These are phyloP conservation scores for Tachycineta bicolor DNA, from an alignment of 2,113 vertebrate genomes.

Conservation along the genomic window DNA sequence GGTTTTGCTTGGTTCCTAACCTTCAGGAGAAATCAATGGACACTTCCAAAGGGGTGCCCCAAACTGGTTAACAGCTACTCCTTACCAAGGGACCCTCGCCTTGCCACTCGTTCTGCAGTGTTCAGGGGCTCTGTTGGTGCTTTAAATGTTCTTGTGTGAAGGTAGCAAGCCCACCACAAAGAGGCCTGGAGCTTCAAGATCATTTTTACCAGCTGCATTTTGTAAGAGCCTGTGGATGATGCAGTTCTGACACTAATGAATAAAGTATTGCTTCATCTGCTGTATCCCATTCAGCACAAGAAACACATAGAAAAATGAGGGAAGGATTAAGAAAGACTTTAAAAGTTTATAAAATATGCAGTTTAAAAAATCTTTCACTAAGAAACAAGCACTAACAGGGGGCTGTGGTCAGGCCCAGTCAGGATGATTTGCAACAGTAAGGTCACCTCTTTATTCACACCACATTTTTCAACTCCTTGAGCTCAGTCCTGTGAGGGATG, in stretches of 20 bases:
- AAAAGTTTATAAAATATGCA: not conserved
- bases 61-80: not conserved
- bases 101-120: fast-evolving
- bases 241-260: constrained; percentile 30
- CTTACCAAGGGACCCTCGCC: not conserved
- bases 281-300: not conserved
- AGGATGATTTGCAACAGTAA: not conserved
- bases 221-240: not conserved
- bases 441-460: not conserved
- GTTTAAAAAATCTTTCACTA: not conserved
- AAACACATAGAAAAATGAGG: not conserved
- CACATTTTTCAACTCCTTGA: not conserved
- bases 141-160: not conserved
- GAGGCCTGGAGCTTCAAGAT: not conserved
- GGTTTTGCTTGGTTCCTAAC: not conserved
- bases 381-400: not conserved
- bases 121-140: not conserved
- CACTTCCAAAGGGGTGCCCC: not conserved
- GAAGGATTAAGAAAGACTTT: not conserved
- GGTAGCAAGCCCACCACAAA: not conserved
- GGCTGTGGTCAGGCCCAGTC: not conserved
- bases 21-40: constrained; percentile 4
- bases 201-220: constrained; percentile 3
- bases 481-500: not conserved
- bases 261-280: constrained; percentile 29